A percentile compares a stretch with the other conserved stretches of the same genome.
These are phyloP conservation scores for Dinoponera quadriceps DNA, from an alignment of 1,140 invertebrate species.

Conservation along the genomic window DNA sequence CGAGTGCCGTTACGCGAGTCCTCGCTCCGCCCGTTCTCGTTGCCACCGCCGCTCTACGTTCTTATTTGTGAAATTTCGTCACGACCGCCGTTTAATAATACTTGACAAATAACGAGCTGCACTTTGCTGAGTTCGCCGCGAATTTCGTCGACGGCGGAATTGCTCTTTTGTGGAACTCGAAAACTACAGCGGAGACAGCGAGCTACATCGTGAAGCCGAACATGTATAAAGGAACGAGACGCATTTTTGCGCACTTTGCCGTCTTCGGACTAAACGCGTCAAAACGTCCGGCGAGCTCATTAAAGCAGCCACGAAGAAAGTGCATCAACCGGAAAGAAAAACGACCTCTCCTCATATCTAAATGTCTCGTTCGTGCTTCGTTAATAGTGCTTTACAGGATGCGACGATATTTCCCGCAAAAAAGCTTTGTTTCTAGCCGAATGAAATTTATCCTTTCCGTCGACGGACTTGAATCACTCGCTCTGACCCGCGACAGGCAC, in stretches of 20 bases:
- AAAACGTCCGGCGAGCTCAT: no score
- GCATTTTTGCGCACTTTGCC: constrained; percentile 17
- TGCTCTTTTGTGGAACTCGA: constrained; percentile 47
- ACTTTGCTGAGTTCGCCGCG: constrained; percentile 41
- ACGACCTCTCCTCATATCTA: not conserved
- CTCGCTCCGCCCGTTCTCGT: not conserved
- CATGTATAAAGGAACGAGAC: constrained; percentile 33
- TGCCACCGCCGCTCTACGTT: not conserved
- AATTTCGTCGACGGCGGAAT: constrained; percentile 51
- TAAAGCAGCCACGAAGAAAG: not conserved
- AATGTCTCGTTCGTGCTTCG: not conserved
- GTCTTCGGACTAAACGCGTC: no score
- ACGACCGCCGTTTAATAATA: constrained; percentile 48
- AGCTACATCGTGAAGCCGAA: constrained; percentile 16
- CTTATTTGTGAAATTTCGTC: constrained; percentile 44
- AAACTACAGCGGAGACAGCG: constrained; percentile 43
- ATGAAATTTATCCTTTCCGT: no score
- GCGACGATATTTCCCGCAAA: no score
- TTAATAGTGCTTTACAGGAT: no score
- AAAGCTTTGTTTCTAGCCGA: no score
- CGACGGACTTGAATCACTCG: no score
- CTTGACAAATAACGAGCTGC: constrained; percentile 49
- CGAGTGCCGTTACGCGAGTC: not conserved
- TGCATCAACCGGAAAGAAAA: not conserved
- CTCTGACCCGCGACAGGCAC: not conserved